Evolutionary conservation across 2,888 invertebrate genomes (phyloP), one percentile per base, ranked within the genome.

Genomic region (Drosophila longiperda): DNA sequence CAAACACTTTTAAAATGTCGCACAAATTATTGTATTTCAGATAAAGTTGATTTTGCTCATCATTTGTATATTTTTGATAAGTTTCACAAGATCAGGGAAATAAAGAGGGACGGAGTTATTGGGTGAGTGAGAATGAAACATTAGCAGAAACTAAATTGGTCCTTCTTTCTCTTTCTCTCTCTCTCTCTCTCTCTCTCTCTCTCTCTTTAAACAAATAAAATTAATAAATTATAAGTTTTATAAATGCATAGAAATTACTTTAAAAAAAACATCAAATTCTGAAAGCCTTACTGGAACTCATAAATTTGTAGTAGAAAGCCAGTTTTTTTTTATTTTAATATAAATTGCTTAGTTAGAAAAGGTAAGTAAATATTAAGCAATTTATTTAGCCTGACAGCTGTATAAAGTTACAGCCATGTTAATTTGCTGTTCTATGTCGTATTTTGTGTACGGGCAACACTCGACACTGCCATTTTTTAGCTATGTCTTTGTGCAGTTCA

Each of bases 401-500:
- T 8, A 23, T 33, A 34, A 9, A 29, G 29, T 50, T 26, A 17
- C 9, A 11, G 49, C 26, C 12, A 23, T 8, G 17, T 49, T 49
- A 38, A 38, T 49, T 20, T 65, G 8, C 26, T 17, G 11, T 20
- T 65, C 17, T 20, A 34, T 62, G 45, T 45, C 45, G 50, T 29
- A 50, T 29, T 29, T 50, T 29, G 26, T 50, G 11, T 29, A 3
- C n/a, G 11, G 29, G 11, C 50, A 50, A n/a, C 34, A 20, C 50
- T 50, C 20, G 23, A 17, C 26, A 6, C 26, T 9, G 58, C 50
- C 33, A 23, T 63, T 26, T 36, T 15, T 17, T 60, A 40, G 4
- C 45, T 12, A 59, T 66, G 68, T 53, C 76, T 80, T 80, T 77
- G 80, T 52, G 69, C 58, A 49, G 29, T 54, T 54, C 49, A 61